Evolutionary conservation across 2,113 vertebrate species (phyloP), one percentile per base, ranked within the genome.

Genomic region (Forbesichthys agassizii): DNA sequence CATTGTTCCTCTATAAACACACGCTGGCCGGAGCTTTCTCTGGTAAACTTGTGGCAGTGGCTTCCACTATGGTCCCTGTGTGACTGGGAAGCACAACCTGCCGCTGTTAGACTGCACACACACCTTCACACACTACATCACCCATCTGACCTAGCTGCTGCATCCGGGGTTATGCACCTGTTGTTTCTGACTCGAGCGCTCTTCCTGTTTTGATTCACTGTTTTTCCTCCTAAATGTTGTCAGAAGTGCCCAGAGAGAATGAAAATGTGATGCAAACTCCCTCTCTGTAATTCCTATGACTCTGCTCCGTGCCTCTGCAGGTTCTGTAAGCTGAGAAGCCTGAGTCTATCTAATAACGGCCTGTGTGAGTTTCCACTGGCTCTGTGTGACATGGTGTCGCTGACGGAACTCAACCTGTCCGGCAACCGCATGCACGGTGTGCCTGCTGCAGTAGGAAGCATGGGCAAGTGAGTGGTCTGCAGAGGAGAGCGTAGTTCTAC

Each of bases 301-400:
- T 49, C 61, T 18, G 10, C 3, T 48, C 33, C 69, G 49, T 62
- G 13, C 12, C 57, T 12, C 64, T 61, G 60, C 79, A 98, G 97
- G 88, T 99, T 99, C 85, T 94, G 93, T 86, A 98, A 97, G 79
- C 87, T 99, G 90, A 95, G 93, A 87, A 99, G 96, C 90, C 95
- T 99, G 83, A 98, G 95, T 85, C 94, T 99, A 87, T 98, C 97
- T 7, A 98, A 95, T 86, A 99, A 99, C 86, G 91, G 94, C 59
- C 91, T 99, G 86, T 91, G 93, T 62, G 92, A 94, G 52, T 98
- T 99, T 73, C 98, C 98, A 5, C 59, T 94, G 84, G 92, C 93
- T 2, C 86, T 99, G 71, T 97, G 96, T 83, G 88, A 88, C 84
- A 96, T 99, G 76, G 84, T 94, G 52, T 95, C 94, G 0, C 90